These are phyloP conservation scores for Axinella damicornis DNA, from an alignment of 37 sponge, comb jelly and placozoan species.

Conservation along the genomic window DNA sequence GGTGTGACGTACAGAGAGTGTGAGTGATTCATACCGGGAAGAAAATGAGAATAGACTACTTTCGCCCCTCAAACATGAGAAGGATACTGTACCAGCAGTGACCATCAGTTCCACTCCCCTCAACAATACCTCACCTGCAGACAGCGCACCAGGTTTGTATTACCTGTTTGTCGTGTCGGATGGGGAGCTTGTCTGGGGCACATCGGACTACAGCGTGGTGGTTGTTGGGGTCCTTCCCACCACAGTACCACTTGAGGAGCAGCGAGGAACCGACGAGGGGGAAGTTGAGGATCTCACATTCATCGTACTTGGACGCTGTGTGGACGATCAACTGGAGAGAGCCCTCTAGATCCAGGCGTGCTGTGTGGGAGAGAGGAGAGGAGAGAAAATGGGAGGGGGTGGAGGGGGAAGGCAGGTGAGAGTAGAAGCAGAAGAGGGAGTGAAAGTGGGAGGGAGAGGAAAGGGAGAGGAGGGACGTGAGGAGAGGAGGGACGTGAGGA, in stretches of 20 bases:
- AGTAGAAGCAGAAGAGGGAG: neutral
- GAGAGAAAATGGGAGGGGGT: neutral
- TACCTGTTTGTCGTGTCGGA: conserved; percentile 52
- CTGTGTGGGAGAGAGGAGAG: conserved; percentile 13
- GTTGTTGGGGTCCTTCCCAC: conserved; percentile 44
- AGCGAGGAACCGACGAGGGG: conserved; percentile 49
- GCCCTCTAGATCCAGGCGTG: conserved; percentile 64
- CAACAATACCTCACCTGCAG: too few species aligned
- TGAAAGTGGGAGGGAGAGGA: neutral
- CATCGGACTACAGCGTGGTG: conserved; percentile 85
- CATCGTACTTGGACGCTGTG: conserved; percentile 97
- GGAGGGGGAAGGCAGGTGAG: neutral
- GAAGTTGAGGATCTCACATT: conserved; percentile 74
- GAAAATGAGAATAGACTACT: too few species aligned
- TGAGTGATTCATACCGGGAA: too few species aligned
- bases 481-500: neutral
- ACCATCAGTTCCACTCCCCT: too few species aligned
- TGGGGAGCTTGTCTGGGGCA: conserved; percentile 78
- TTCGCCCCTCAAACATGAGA: too few species aligned
- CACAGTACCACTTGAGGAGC: conserved; percentile 62
- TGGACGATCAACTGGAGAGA: conserved; percentile 67
- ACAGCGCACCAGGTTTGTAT: neutral
- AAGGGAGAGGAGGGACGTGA: neutral
- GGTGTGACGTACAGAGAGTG: too few species aligned
- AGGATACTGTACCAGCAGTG: too few species aligned